Evolutionary conservation across 2,888 invertebrate species (phyloP), one percentile per base, ranked within the genome.

Genomic region (Eueremaeus valkanovi): DNA sequence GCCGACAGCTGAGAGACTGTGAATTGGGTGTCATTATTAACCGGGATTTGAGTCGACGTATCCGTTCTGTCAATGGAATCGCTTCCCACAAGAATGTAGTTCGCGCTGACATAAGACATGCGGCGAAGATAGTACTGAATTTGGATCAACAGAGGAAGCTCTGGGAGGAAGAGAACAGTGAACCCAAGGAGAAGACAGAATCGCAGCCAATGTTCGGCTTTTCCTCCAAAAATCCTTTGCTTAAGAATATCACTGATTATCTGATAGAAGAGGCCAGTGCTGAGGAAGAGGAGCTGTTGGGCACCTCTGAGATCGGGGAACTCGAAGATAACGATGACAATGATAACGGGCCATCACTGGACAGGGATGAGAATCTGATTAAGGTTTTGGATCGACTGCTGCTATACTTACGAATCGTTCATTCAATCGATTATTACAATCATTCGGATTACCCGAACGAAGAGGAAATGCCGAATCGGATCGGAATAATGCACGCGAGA

Each of bases 391-490:
- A 90, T 82, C 88, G 91, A 70, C 87, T 99, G 77, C 89, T 99
- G 72, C 84, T 98, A 73, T 99, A 99, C 83, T 85, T 99, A 81
- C 89, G 99, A 72, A 88, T 99, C 66, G 99, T 99, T 0, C 97
- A 99, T 84, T 98, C 98, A 0, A 92, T 99, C 73, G 99, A 99
- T 84, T 99, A 95, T 84, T 99, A 99, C 85, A 97, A 97, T 85
- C 95, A 95, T 82, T 95, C 95, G 82, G 98, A 99, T 83, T 99
- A 99, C 85, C 95, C 97, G 0, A 95, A 96, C 81, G 99, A 99
- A 84, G 99, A 99, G 83, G 96, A 97, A 84, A 99, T 99, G 99
- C 99, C 99, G 0, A 98, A 99, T 84, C 88, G 96, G 49, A 96
- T 98, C 84, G 98, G 98, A 13, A 95, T 99, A 80, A 92, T 99